Conservation (phyloP, 2,113 vertebrate genomes). For the Columbina picui region DNA sequence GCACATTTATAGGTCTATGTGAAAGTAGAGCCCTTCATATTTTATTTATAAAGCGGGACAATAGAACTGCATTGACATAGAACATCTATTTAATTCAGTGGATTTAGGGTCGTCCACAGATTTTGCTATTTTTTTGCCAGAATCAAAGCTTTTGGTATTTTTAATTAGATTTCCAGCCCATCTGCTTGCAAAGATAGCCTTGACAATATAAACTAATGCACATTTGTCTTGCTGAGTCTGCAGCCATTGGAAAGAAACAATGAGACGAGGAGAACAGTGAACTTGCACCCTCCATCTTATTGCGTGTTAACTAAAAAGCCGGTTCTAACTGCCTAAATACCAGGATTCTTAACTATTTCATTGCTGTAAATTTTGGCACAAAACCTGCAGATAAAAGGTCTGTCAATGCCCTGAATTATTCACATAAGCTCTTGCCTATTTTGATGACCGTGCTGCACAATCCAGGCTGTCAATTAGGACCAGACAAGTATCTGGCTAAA, state of each 20-base stretch:
- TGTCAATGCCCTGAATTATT: neutral
- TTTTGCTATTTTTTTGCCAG: conserved; percentile 26
- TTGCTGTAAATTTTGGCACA: neutral
- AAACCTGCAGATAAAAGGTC: neutral
- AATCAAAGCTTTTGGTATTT: conserved; percentile 62
- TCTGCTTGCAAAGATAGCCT: conserved; percentile 69
- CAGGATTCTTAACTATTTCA: conserved; percentile 15
- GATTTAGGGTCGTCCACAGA: conserved; percentile 48
- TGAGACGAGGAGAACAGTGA: neutral
- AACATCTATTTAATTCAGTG: conserved; percentile 52
- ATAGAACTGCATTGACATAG: conserved; percentile 32
- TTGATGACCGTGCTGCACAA: neutral
- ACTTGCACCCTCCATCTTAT: neutral
- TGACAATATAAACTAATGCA: conserved; percentile 47
- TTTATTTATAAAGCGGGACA: conserved; percentile 67
- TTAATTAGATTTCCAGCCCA: conserved; percentile 67
- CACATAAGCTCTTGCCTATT: neutral
- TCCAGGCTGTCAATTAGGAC: neutral
- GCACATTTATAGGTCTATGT: conserved; percentile 17
- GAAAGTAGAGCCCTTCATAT: conserved; percentile 54
- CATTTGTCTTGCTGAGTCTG: conserved; percentile 53
- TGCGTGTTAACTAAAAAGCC: neutral
- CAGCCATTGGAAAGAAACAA: conserved; percentile 33
- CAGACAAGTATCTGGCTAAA: neutral
- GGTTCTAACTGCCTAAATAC: neutral